Evolutionary conservation across 2,888 invertebrate genomes (phyloP).

Genomic region (Toxonevra muliebris): DNA sequence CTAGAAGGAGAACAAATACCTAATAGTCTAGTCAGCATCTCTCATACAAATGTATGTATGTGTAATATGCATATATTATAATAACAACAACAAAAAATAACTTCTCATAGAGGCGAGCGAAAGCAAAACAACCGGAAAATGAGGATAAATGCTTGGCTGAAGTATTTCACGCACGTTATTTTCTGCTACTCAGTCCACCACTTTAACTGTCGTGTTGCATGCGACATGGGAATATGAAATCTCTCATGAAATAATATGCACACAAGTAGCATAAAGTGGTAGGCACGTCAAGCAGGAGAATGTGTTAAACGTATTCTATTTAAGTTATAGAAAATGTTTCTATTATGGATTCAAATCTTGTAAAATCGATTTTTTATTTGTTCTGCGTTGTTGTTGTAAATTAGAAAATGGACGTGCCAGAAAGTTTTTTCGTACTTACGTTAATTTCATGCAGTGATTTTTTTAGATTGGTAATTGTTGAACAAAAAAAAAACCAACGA

Average conservation of each 20-base stretch:
- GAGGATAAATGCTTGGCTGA: conserved; percentile 24
- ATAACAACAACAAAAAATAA: background rate
- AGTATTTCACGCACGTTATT: conserved; percentile 18
- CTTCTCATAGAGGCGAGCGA: background rate
- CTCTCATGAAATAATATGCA: conserved; percentile 32
- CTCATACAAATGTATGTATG: too few species aligned
- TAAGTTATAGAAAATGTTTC: conserved; percentile 6
- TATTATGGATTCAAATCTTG: conserved; percentile 52
- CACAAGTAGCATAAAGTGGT: conserved; percentile 30
- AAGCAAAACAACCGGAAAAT: conserved; percentile 33
- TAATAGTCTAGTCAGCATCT: too few species aligned
- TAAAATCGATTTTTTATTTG: conserved; percentile 35
- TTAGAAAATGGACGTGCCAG: conserved; percentile 30
- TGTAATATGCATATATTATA: too few species aligned
- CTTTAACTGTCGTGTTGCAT: background rate
- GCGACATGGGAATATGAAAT: conserved; percentile 31
- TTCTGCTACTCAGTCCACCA: too few species aligned
- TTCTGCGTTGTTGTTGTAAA: conserved; percentile 15
- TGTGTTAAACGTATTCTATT: conserved; percentile 47
- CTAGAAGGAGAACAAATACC: too few species aligned
- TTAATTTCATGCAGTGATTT: too few species aligned
- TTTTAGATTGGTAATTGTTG: too few species aligned
- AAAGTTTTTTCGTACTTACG: conserved; percentile 38
- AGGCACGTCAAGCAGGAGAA: conserved; percentile 22
- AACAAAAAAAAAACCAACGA: too few species aligned